phyloP scores from a whole-genome alignment of 2,797 vertebrate species.

The Trachops cirrhosus region DNA sequence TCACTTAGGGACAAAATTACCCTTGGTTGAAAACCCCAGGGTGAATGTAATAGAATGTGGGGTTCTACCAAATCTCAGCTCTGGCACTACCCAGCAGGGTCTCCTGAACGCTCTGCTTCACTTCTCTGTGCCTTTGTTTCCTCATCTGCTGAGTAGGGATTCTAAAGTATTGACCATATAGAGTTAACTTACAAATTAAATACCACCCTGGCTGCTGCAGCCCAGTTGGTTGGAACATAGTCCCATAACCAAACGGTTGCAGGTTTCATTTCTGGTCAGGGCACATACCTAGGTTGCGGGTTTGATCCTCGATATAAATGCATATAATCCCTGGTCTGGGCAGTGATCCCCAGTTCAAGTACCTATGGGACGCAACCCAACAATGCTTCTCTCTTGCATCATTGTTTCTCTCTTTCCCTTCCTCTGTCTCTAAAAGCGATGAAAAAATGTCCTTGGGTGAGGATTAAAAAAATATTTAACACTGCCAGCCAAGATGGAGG shows the following conservation, averaged over 20 bases:
- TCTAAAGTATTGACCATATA: neutral
- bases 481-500: too few relatives aligned
- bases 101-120: neutral
- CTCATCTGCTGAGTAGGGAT: neutral
- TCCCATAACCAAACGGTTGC: neutral
- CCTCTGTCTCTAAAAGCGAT: neutral
- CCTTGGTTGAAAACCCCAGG: neutral
- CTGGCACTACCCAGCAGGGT: neutral
- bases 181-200: neutral
- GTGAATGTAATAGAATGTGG: neutral
- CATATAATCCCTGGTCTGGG: neutral
- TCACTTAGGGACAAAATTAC: neutral
- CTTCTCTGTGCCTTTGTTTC: neutral
- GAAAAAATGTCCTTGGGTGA: neutral
- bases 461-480: neutral
- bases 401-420: neutral
- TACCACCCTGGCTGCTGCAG: neutral
- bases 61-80: neutral
- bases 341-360: neutral
- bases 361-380: neutral
- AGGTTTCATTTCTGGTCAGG: neutral
- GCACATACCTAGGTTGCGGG: neutral
- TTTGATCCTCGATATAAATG: neutral
- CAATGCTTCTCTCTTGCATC: neutral
- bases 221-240: neutral